Conservation (phyloP, 92 coral and sea anemone species). For the Porites rus region DNA sequence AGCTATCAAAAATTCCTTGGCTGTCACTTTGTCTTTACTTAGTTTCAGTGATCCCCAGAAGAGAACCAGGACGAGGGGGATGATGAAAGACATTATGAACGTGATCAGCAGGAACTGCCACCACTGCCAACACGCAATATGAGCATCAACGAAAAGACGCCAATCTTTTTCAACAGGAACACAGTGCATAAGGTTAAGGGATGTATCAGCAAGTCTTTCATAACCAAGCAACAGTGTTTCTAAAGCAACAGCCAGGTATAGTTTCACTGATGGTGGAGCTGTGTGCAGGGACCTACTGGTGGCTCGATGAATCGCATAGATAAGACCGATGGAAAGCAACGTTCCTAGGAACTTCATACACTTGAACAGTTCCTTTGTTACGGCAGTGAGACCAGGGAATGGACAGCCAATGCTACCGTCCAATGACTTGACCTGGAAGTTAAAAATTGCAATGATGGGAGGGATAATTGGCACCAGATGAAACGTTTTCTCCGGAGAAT, state of each 20-base stretch:
- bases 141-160: slow-evolving; percentile 39
- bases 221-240: slow-evolving; percentile 56
- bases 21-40: slow-evolving; percentile 10
- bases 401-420: slow-evolving; percentile 47
- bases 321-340: slow-evolving; percentile 5
- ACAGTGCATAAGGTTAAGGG: no score
- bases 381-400: slow-evolving; percentile 51
- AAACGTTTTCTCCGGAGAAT: slow-evolving; percentile 11
- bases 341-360: slow-evolving; percentile 33
- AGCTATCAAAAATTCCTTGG: slow-evolving; percentile 42
- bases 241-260: slow-evolving; percentile 41
- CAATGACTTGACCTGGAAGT: slow-evolving; percentile 30
- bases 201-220: slow-evolving; percentile 11
- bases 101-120: slow-evolving; percentile 43
- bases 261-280: slow-evolving; percentile 5
- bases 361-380: slow-evolving; percentile 58
- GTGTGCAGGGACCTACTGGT: slow-evolving; percentile 4
- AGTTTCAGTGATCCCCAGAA: slow-evolving; percentile 53
- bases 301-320: slow-evolving; percentile 21
- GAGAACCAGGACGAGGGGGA: slow-evolving; percentile 47
- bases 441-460: slow-evolving; percentile 35
- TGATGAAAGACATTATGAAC: slow-evolving; percentile 17
- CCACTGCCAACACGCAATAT: slow-evolving; percentile 62
- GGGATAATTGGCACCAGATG: slow-evolving; percentile 5
- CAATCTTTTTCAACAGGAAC: no score